Evolutionary conservation across 53 echinoderm and acorn worm genomes (phyloP).

Genomic region (Crossaster papposus): DNA sequence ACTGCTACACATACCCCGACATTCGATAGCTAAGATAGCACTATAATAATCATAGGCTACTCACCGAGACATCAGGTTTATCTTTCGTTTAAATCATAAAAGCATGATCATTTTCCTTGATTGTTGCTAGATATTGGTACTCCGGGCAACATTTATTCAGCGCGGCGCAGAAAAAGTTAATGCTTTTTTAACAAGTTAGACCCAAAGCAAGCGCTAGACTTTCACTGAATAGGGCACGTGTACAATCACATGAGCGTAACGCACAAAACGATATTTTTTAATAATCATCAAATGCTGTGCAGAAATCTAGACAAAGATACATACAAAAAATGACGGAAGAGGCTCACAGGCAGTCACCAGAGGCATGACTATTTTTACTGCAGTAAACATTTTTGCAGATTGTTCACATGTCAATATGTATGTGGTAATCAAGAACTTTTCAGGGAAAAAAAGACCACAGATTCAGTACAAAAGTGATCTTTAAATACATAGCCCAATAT

Average conservation of each 20-base stretch:
- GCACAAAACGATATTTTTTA: neutral
- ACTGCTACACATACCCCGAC: neutral
- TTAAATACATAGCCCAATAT: no score
- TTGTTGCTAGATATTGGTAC: neutral
- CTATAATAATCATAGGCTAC: neutral
- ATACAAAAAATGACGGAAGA: no score
- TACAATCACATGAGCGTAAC: neutral
- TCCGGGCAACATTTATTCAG: neutral
- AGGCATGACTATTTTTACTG: no score
- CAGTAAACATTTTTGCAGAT: no score
- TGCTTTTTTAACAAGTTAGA: neutral
- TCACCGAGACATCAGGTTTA: neutral
- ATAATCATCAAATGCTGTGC: neutral
- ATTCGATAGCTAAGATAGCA: neutral
- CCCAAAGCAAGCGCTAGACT: neutral
- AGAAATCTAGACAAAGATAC: neutral
- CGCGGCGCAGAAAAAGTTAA: neutral
- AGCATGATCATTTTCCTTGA: neutral
- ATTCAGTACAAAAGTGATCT: no score
- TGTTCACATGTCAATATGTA: no score
- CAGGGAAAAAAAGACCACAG: no score
- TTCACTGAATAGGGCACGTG: neutral
- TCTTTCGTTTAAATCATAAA: neutral
- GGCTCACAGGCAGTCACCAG: no score
- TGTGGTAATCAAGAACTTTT: no score